These are phyloP conservation scores for Gastrophryne carolinensis DNA, from an alignment of 2,797 vertebrate species.

Conservation along the genomic window DNA sequence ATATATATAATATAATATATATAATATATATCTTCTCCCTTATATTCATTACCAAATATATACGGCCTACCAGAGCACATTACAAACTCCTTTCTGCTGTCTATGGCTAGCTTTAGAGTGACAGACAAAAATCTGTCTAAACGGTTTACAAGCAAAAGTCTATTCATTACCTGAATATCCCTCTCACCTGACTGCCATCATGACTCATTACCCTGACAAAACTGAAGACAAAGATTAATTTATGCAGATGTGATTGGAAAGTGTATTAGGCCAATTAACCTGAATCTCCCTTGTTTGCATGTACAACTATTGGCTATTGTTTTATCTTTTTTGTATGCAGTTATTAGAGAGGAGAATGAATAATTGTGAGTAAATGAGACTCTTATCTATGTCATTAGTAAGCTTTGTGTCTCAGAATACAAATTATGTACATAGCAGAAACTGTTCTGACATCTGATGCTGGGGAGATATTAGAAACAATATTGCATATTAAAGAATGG, in stretches of 20 bases:
- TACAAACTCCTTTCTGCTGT: too few species aligned
- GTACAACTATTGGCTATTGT: not conserved
- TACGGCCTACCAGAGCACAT: too few species aligned
- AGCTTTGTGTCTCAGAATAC: constrained; percentile 7
- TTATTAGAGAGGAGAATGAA: constrained; percentile 2
- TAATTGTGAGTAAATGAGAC: constrained; percentile 39
- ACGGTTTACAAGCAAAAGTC: not conserved
- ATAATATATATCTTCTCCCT: too few species aligned
- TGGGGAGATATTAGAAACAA: constrained; percentile 5
- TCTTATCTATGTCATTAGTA: constrained; percentile 9
- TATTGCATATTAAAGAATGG: constrained; percentile 11
- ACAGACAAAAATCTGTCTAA: constrained; percentile 40
- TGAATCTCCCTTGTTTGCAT: constrained; percentile 15
- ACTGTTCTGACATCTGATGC: not conserved
- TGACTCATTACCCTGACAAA: constrained; percentile 41
- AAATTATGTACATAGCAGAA: constrained; percentile 9
- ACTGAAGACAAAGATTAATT: constrained; percentile 1
- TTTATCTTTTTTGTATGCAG: constrained; percentile 36
- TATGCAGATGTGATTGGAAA: constrained; percentile 21
- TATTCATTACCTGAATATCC: constrained; percentile 10
- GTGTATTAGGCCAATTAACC: constrained; percentile 35
- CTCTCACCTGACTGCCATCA: constrained; percentile 18
- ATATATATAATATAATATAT: too few species aligned
- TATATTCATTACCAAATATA: too few species aligned
- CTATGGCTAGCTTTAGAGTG: not conserved